Base-by-base conservation (phyloP, 2,797 vertebrate genomes). In the Erpetoichthys calabaricus region DNA sequence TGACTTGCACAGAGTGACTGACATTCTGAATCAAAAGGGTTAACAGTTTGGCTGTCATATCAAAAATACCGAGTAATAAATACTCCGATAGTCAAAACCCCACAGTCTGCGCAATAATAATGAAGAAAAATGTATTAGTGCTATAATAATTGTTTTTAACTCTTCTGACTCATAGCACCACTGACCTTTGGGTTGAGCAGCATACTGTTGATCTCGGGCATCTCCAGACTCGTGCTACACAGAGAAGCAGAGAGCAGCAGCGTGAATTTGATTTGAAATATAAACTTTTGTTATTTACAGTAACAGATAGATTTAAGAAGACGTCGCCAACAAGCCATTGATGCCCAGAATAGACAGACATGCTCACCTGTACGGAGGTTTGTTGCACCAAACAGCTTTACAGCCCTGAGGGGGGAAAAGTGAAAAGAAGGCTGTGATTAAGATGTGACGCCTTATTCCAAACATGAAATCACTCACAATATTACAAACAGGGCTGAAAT, bases 201-300 rank as follows among this genome's bases (percentile, higher is more conserved):
- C 78, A 92, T 80, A 44, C 86, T 75, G 64, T 93, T 93, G 73
- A 94, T 91, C 70, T 94, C 91, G 0, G 91, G 91, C 56, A 91
- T 89, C 75, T 92, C 90, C 63, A 93, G 73, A 61, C 85, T 86
- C 56, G 77, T 86, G 56, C 91, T 92, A 9, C 42, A 64, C 44
- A 55, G 65, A 42, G 51, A 8, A 44, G 6, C 4, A 44, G 9
- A 56, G 54, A 41, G 45, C 1, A 5, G 5, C 25, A 42, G 9
- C 47, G 10, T 6, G 1, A 45, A 42, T 3, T 4, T 3, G 8
- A 42, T 3, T 4, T 3, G 8, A n/a, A 8, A 54, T 5, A 54
- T 8, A 54, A 4, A 8, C 9, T n/a, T n/a, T 4, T 2, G 6
- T 1, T n/a, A 54, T 9, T 7, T 47, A 47, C 47, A 25, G 46